Evolutionary conservation across 2,113 vertebrate genomes (phyloP).

Genomic region (Lethenteron reissneri): DNA sequence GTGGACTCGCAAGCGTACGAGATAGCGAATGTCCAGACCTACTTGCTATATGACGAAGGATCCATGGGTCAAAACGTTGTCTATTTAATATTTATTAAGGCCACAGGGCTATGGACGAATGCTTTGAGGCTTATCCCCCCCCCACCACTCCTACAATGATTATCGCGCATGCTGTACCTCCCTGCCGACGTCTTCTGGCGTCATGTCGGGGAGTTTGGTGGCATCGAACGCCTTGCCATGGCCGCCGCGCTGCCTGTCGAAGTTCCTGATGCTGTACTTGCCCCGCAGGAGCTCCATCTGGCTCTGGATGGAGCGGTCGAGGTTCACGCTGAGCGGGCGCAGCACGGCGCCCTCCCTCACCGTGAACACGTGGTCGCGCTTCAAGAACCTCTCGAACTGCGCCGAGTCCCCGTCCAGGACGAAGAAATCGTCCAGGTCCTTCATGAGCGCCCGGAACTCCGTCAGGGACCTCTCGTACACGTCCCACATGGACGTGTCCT

Average conservation of each 20-base stretch:
- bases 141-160: no score
- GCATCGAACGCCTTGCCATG: slow-evolving; percentile 14
- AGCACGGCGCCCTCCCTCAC: slow-evolving; percentile 25
- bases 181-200: slow-evolving; percentile 24
- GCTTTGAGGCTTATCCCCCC: no score
- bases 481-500: slow-evolving; percentile 25
- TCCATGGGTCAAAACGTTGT: no score
- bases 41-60: no score
- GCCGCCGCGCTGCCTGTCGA: slow-evolving; percentile 15
- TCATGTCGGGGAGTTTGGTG: slow-evolving; percentile 27
- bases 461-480: slow-evolving; percentile 31
- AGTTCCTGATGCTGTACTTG: slow-evolving; percentile 18
- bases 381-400: slow-evolving; percentile 52
- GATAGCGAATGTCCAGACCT: no score
- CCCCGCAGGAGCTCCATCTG: slow-evolving; percentile 38
- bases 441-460: slow-evolving; percentile 30
- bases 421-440: slow-evolving; percentile 28
- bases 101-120: no score
- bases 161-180: slow-evolving; percentile 21
- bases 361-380: slow-evolving; percentile 43
- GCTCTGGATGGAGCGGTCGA: slow-evolving; percentile 45
- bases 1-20: no score
- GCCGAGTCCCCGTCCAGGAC: slow-evolving; percentile 53
- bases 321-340: slow-evolving; percentile 36
- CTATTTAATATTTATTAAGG: no score